These are phyloP conservation scores for Trissolcus brochymenae DNA, from an alignment of 2,888 invertebrate genomes.

Conservation along the genomic window DNA sequence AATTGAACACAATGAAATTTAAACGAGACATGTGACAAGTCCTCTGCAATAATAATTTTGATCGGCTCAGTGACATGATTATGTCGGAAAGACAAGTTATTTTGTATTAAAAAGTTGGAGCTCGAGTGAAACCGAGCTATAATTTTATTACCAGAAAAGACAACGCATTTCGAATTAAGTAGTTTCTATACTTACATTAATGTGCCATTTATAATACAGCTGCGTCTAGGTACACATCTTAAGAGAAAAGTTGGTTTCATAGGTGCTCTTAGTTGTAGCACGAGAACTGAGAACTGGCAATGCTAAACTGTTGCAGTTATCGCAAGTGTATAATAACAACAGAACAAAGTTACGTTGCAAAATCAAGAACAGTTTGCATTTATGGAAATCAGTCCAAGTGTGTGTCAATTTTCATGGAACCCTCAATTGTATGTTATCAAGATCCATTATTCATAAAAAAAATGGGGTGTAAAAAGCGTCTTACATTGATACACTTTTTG, in stretches of 20 bases:
- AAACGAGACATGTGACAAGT: too few species aligned
- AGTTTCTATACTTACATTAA: slow-evolving; percentile 14
- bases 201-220: slow-evolving; percentile 15
- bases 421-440: neutral
- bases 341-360: slow-evolving; percentile 15
- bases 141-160: neutral
- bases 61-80: too few species aligned
- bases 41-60: too few species aligned
- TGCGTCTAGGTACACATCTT: slow-evolving; percentile 11
- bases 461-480: neutral
- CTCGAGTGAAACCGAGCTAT: neutral
- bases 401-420: neutral
- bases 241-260: slow-evolving; percentile 27
- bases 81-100: too few species aligned
- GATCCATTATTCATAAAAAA: neutral
- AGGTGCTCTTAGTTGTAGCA: slow-evolving; percentile 12
- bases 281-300: slow-evolving; percentile 14
- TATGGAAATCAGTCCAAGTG: slow-evolving; percentile 10
- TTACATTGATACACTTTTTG: neutral
- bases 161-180: slow-evolving; percentile 3
- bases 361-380: slow-evolving; percentile 20
- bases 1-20: too few species aligned
- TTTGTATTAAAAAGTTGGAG: too few species aligned
- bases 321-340: slow-evolving; percentile 25
- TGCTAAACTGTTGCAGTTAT: slow-evolving; percentile 30